These are phyloP conservation scores for Paralichthys olivaceus DNA, from an alignment of 2,113 vertebrate genomes.

Conservation along the genomic window DNA sequence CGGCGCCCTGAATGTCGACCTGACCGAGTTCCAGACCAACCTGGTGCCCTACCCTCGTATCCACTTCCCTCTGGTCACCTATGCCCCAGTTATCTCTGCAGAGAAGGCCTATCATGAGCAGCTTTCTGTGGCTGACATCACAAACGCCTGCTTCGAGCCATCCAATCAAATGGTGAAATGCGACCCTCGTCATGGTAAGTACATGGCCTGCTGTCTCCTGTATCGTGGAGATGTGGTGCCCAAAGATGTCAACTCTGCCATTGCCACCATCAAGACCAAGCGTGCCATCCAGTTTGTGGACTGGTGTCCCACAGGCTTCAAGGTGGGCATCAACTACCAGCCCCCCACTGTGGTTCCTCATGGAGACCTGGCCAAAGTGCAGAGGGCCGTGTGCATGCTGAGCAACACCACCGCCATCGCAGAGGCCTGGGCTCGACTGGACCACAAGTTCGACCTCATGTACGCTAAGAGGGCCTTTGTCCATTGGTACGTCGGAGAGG, in stretches of 20 bases:
- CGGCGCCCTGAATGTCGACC: slow-evolving; percentile 69
- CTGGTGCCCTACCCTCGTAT: slow-evolving; percentile 83
- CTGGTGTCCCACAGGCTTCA: slow-evolving; percentile 82
- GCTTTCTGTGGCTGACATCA: slow-evolving; percentile 85
- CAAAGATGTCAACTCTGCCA: slow-evolving; percentile 88
- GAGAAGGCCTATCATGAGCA: slow-evolving; percentile 90
- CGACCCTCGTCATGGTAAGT: slow-evolving; percentile 86
- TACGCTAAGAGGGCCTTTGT: slow-evolving; percentile 17
- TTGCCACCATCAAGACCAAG: slow-evolving; percentile 88
- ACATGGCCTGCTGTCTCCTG: slow-evolving; percentile 89
- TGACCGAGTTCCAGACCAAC: slow-evolving; percentile 85
- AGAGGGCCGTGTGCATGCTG: slow-evolving; percentile 88
- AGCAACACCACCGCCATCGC: slow-evolving; percentile 90
- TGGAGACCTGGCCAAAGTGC: slow-evolving; percentile 88
- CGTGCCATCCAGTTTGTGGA: slow-evolving; percentile 81
- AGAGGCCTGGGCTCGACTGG: slow-evolving; percentile 87
- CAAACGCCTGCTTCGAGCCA: slow-evolving; percentile 86
- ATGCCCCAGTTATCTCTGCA: slow-evolving; percentile 87
- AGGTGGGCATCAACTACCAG: slow-evolving; percentile 86
- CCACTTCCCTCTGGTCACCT: slow-evolving; percentile 90
- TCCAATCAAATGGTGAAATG: slow-evolving; percentile 90
- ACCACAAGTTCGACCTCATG: slow-evolving; percentile 89
- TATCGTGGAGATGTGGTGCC: slow-evolving; percentile 86
- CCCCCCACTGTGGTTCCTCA: slow-evolving; percentile 87
- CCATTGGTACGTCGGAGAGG: slow-evolving; percentile 26